Conservation (phyloP, 2,888 invertebrate genomes). For the Endotricha flammealis region DNA sequence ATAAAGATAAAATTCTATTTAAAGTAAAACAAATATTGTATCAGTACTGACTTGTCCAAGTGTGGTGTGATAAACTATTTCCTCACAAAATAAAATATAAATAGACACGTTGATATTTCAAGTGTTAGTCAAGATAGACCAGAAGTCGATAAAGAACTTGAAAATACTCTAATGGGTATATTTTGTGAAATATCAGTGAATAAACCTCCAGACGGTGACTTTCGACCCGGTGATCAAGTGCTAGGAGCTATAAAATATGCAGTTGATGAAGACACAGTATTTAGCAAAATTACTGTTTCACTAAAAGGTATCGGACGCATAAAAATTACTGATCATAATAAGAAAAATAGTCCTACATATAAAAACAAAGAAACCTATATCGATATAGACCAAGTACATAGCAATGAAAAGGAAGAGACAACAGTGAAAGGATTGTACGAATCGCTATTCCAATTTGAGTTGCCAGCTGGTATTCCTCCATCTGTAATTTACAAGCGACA, state of each 20-base stretch:
- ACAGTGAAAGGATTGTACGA: conserved; percentile 10
- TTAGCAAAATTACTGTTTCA: conserved; percentile 21
- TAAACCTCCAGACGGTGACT: conserved; percentile 17
- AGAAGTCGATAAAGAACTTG: neutral
- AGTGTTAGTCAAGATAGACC: no score
- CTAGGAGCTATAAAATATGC: conserved; percentile 24
- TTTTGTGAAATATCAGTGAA: conserved; percentile 24
- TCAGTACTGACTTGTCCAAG: no score
- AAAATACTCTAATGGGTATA: conserved; percentile 22
- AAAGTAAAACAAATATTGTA: no score
- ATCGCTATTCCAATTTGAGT: conserved; percentile 16
- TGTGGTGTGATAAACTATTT: no score
- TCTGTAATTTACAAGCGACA: conserved; percentile 8
- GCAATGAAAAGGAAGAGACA: conserved; percentile 2
- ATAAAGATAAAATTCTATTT: no score
- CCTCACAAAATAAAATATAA: no score
- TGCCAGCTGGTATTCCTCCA: conserved; percentile 19
- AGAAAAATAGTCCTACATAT: conserved; percentile 1
- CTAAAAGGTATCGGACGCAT: conserved; percentile 20
- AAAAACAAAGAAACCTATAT: conserved; percentile 16
- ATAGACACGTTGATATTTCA: no score
- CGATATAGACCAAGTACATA: conserved; percentile 8
- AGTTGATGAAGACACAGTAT: conserved; percentile 21
- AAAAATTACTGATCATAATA: neutral
- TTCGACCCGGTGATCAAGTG: conserved; percentile 20